phyloP scores from a whole-genome alignment of 2,888 invertebrate genomes.

The Tetragonisca angustula region DNA sequence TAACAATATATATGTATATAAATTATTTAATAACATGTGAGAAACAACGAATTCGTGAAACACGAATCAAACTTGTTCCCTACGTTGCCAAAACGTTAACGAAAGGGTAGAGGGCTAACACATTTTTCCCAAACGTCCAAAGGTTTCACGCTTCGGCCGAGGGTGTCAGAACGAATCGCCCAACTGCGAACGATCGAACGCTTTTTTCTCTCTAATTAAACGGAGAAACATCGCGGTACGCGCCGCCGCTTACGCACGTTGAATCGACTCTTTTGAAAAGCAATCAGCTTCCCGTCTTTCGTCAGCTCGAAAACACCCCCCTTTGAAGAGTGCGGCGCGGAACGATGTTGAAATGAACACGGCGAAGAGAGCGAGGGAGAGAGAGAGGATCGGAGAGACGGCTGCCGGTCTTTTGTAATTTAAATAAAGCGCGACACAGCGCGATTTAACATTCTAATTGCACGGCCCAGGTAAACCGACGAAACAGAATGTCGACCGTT shows the following conservation, averaged over 20 bases:
- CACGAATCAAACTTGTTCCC: no score
- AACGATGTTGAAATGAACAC: not conserved
- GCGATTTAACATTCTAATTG: constrained; percentile 42
- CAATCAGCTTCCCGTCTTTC: constrained; percentile 6
- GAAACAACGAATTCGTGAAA: no score
- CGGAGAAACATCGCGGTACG: not conserved
- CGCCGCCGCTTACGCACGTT: not conserved
- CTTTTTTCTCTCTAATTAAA: not conserved
- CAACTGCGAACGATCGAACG: not conserved
- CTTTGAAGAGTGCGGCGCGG: not conserved
- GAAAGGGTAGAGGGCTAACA: not conserved
- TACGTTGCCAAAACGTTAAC: no score
- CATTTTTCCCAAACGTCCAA: not conserved
- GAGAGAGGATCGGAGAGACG: no score
- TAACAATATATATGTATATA: no score
- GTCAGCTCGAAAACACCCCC: constrained; percentile 1
- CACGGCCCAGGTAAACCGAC: constrained; percentile 5
- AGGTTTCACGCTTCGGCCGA: not conserved
- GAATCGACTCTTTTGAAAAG: not conserved
- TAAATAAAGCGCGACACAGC: constrained; percentile 25
- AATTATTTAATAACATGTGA: no score
- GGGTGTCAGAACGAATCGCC: not conserved
- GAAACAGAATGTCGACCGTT: constrained; percentile 10
- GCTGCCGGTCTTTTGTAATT: constrained; percentile 24
- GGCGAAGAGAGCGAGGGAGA: no score